phyloP scores from a whole-genome alignment of 1,140 invertebrate genomes.

The Rhynchophorus ferrugineus region DNA sequence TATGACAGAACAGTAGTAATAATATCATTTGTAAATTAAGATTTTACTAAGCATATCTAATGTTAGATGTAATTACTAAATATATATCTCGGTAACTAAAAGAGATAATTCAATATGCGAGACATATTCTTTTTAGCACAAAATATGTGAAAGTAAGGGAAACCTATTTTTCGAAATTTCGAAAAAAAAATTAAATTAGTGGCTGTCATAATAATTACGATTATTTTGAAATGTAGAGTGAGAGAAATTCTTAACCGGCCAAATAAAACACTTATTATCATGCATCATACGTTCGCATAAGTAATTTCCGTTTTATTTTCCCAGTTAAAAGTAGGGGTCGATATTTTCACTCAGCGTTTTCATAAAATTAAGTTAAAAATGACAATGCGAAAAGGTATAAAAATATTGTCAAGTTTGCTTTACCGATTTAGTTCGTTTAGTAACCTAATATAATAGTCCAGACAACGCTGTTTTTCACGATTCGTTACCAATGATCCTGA shows the following conservation, averaged over 20 bases:
- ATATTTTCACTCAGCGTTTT: constrained; percentile 22
- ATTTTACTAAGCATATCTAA: too few relatives aligned
- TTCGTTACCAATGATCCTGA: constrained; percentile 31
- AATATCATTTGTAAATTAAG: too few relatives aligned
- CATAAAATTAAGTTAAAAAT: constrained; percentile 27
- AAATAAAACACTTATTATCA: constrained; percentile 19
- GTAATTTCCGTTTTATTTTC: constrained; percentile 22
- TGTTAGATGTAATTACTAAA: too few relatives aligned
- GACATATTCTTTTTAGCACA: too few relatives aligned
- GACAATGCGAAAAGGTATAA: constrained; percentile 27
- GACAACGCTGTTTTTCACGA: constrained; percentile 28
- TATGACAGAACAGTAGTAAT: too few relatives aligned
- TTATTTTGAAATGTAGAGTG: too few relatives aligned
- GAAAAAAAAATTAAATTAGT: too few relatives aligned
- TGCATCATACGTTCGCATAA: constrained; percentile 17
- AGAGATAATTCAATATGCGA: too few relatives aligned
- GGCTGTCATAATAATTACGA: too few relatives aligned
- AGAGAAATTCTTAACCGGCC: constrained; percentile 16
- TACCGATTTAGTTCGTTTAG: constrained; percentile 33
- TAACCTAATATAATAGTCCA: constrained; percentile 33
- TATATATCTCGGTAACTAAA: too few relatives aligned
- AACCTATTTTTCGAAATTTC: too few relatives aligned
- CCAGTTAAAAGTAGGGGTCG: constrained; percentile 13
- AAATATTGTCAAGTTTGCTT: constrained; percentile 33
- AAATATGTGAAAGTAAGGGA: too few relatives aligned